These are phyloP conservation scores for Daptonema setosum DNA, from an alignment of 2,888 invertebrate species.

Conservation along the genomic window DNA sequence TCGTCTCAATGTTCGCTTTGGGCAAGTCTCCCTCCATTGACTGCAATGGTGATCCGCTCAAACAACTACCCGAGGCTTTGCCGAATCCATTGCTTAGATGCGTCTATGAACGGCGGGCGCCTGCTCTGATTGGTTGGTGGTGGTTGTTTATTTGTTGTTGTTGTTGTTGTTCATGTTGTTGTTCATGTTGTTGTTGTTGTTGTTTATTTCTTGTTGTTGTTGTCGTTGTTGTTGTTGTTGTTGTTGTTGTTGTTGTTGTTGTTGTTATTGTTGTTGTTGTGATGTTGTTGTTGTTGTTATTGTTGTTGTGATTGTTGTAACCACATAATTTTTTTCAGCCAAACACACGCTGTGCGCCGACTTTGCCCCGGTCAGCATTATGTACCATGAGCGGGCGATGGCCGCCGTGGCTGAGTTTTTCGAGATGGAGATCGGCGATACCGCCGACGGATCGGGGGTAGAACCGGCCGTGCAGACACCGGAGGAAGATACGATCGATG, in stretches of 20 bases:
- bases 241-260: too few relatives aligned
- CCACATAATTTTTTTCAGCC: neutral
- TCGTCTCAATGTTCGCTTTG: constrained; percentile 1
- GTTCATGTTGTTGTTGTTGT: too few relatives aligned
- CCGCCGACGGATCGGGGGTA: too few relatives aligned
- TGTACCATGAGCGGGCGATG: constrained; percentile 18
- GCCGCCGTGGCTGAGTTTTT: neutral
- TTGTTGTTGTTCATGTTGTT: too few relatives aligned
- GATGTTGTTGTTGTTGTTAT: too few relatives aligned
- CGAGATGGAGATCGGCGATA: neutral
- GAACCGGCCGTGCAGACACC: too few relatives aligned
- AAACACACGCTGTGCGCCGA: constrained; percentile 3
- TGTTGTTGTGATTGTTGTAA: too few relatives aligned
- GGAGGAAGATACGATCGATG: too few relatives aligned
- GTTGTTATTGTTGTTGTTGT: too few relatives aligned
- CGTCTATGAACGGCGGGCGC: constrained; percentile 20
- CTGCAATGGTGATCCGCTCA: neutral
- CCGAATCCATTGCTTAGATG: constrained; percentile 9
- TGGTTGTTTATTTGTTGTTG: too few relatives aligned
- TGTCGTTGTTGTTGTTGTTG: too few relatives aligned
- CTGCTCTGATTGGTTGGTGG: constrained; percentile 14
- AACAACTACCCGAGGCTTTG: neutral
- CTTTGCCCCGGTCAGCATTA: constrained; percentile 19
- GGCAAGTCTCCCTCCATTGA: neutral
- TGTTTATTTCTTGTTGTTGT: too few relatives aligned